Evolutionary conservation across 2,888 invertebrate genomes (phyloP), one percentile per base, ranked within the genome.

Genomic region (Dioctria linearis): DNA sequence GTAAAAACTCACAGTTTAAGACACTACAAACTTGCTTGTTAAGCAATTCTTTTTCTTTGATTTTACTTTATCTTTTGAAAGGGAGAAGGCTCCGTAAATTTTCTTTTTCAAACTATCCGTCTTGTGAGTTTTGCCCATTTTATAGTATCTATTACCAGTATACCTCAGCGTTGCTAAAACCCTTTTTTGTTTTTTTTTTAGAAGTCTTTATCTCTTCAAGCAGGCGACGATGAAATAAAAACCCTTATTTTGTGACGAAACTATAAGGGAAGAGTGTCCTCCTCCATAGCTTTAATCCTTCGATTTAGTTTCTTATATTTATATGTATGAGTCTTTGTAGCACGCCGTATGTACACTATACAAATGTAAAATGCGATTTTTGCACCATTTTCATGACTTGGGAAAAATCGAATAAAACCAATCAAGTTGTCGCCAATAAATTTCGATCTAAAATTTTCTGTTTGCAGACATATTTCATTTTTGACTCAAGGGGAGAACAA

Each of bases 401-500:
- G 46, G 25, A 49, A 73, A 57, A 73, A 11, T 37, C 65, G 6
- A 8, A 40, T 39, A 65, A 73, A 73, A 39, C 13, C 40, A 8
- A 73, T 54, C 57, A 73, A 73, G 54, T 73, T 40, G 73, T 73
- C 73, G n/a, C 57, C 73, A 54, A 73, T 73, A 73, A 73, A 54
- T 73, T 57, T 57, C 42, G 39, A 40, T 80, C 75, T n/a, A n/a
- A n/a, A n/a, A n/a, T n/a, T n/a, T n/a, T n/a, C n/a, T 78, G 25
- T 59, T 86, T 85, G 61, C 86, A 95, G 89, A 94, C 94, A 65
- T 95, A 94, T 90, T 94, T 94, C 88, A 93, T 94, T 86, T 95
- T 95, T 89, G 94, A 95, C 87, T 25, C 94, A 84, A 93, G 96
- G 84, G 96, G 96, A 63, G 97, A 97, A 88, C 96, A 96, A 87